These are phyloP conservation scores for Palaemon carinicauda DNA, from an alignment of 1,140 invertebrate species.

Conservation along the genomic window DNA sequence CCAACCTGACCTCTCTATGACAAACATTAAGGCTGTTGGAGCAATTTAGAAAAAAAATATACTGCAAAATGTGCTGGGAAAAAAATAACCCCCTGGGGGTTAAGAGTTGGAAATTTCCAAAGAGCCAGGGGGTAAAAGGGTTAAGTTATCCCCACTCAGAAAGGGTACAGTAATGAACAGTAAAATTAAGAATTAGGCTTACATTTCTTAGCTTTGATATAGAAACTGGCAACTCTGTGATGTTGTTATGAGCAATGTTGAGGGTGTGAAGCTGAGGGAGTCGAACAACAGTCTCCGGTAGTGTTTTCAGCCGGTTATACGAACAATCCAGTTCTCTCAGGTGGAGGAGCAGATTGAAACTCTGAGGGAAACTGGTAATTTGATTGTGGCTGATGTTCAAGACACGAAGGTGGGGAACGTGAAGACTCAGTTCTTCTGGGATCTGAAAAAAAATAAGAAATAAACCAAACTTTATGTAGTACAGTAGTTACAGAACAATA, in stretches of 20 bases:
- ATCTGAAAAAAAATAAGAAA: conserved; percentile 27
- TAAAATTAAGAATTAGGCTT: not conserved
- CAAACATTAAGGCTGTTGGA: too few species aligned
- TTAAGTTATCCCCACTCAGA: too few species aligned
- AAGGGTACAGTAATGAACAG: too few species aligned
- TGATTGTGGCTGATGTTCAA: conserved; percentile 58
- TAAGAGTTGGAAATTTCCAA: too few species aligned
- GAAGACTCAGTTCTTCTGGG: conserved; percentile 50
- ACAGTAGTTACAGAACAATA: too few species aligned
- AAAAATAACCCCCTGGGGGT: too few species aligned
- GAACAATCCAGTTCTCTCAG: conserved; percentile 39
- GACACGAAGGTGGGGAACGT: conserved; percentile 44
- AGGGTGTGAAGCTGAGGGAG: conserved; percentile 44
- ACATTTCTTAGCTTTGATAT: conserved; percentile 29
- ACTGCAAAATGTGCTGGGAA: too few species aligned
- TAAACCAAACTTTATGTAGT: too few species aligned
- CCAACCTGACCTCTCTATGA: too few species aligned
- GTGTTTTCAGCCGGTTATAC: conserved; percentile 34
- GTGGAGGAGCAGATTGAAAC: conserved; percentile 57
- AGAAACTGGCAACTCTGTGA: conserved; percentile 43
- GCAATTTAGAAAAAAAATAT: too few species aligned
- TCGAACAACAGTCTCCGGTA: conserved; percentile 33
- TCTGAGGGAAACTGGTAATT: conserved; percentile 32
- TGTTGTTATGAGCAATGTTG: conserved; percentile 47
- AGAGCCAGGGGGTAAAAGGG: too few species aligned